Evolutionary conservation across 37 sponge, comb jelly and placozoan genomes (phyloP).

Genomic region (Ianthella basta): DNA sequence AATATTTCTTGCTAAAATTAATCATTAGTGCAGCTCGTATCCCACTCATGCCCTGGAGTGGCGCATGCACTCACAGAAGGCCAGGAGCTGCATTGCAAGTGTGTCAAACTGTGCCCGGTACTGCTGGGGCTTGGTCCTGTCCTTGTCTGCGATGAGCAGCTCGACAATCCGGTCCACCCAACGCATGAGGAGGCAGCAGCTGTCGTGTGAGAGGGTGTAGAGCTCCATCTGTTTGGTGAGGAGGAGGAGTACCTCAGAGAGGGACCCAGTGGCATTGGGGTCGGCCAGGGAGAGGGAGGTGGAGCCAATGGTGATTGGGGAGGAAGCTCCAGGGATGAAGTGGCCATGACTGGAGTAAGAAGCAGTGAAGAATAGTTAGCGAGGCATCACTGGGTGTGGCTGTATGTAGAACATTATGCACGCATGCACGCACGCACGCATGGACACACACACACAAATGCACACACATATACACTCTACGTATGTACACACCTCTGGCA

Average conservation of each 20-base stretch:
- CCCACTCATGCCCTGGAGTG: too few species aligned
- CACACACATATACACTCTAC: neutral
- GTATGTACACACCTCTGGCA: conserved; percentile 59
- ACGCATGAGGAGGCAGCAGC: conserved; percentile 65
- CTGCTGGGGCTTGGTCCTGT: conserved; percentile 12
- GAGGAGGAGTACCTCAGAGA: conserved; percentile 55
- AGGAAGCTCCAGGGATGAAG: conserved; percentile 22
- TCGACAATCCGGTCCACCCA: conserved; percentile 73
- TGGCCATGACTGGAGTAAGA: conserved; percentile 24
- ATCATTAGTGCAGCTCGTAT: too few species aligned
- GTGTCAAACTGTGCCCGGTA: conserved; percentile 42
- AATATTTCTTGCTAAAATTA: too few species aligned
- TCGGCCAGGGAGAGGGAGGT: conserved; percentile 13
- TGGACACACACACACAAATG: neutral
- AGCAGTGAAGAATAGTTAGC: neutral
- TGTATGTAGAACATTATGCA: neutral
- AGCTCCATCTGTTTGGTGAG: conserved; percentile 74
- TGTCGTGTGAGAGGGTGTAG: conserved; percentile 63
- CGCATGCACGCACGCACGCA: neutral
- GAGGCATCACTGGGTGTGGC: neutral
- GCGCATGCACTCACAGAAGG: conserved; percentile 52
- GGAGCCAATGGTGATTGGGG: conserved; percentile 1
- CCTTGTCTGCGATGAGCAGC: conserved; percentile 36
- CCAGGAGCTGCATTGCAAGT: conserved; percentile 61
- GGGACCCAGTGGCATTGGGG: conserved; percentile 31